phyloP scores from a whole-genome alignment of 2,888 invertebrate genomes.

The Melanostoma scalare region DNA sequence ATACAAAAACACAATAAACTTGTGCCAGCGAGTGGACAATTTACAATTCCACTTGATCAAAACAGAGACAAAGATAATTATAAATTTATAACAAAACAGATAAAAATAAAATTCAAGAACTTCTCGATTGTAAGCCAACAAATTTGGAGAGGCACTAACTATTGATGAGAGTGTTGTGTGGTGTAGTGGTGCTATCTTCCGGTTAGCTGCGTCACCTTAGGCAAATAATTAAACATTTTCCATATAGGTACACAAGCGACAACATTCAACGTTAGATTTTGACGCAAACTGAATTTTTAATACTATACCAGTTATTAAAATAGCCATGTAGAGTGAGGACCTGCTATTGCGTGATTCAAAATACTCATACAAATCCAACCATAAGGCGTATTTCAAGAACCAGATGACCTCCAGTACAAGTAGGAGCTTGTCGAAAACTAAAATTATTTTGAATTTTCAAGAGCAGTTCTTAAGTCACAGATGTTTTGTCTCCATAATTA shows the following conservation, averaged over 20 bases:
- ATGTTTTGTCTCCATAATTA: conserved; percentile 31
- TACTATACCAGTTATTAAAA: conserved; percentile 28
- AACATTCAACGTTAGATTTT: conserved; percentile 2
- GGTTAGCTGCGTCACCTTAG: conserved; percentile 35
- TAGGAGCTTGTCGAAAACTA: background rate
- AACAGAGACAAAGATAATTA: conserved; percentile 48
- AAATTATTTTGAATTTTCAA: background rate
- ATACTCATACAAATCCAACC: background rate
- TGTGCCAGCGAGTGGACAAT: conserved; percentile 5
- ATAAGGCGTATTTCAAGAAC: background rate
- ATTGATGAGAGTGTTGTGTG: conserved; percentile 2
- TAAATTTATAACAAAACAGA: conserved; percentile 7
- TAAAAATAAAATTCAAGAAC: conserved; percentile 18
- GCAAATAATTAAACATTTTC: conserved; percentile 29
- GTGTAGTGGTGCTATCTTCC: conserved; percentile 39
- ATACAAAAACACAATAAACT: conserved; percentile 17
- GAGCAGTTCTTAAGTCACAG: background rate
- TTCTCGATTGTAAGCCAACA: conserved; percentile 20
- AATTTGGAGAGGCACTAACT: conserved; percentile 42
- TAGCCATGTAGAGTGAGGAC: conserved; percentile 5
- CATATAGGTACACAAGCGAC: conserved; percentile 8
- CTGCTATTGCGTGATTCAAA: conserved; percentile 20
- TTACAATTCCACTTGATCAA: conserved; percentile 32
- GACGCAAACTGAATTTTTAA: conserved; percentile 60
- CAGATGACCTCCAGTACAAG: background rate